These are phyloP conservation scores for Cyrtodaria siliqua DNA, from an alignment of 2,888 invertebrate genomes.

Conservation along the genomic window DNA sequence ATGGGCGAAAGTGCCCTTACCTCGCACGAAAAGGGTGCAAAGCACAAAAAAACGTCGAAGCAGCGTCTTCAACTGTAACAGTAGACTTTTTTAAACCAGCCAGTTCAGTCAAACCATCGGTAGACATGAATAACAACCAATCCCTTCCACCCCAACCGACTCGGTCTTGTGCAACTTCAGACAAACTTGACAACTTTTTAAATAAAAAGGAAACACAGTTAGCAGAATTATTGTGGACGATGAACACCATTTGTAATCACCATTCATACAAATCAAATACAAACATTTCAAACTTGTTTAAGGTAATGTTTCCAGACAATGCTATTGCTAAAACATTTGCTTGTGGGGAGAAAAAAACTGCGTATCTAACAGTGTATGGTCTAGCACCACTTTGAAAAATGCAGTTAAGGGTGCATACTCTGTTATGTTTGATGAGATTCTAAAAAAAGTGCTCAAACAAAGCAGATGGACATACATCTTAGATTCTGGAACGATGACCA, in stretches of 20 bases:
- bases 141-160: not conserved
- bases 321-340: conserved; percentile 28
- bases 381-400: conserved; percentile 14
- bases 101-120: no score
- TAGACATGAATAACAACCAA: no score
- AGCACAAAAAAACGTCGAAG: not conserved
- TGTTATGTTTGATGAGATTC: conserved; percentile 46
- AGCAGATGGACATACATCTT: conserved; percentile 62
- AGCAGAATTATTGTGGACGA: conserved; percentile 19
- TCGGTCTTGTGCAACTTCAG: conserved; percentile 7
- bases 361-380: conserved; percentile 48
- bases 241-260: conserved; percentile 22
- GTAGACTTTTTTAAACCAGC: no score
- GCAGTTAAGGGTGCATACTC: conserved; percentile 7
- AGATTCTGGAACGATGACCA: conserved; percentile 37
- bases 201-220: conserved; percentile 3
- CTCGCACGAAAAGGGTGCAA: not conserved
- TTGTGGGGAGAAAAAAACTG: conserved; percentile 47
- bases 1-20: no score
- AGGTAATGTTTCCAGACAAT: conserved; percentile 45
- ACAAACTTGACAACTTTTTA: not conserved
- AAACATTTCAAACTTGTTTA: conserved; percentile 7
- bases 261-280: conserved; percentile 14
- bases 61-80: no score
- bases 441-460: conserved; percentile 50